A percentile compares a stretch with the other conserved stretches of the same genome.
phyloP scores from a whole-genome alignment of 2,797 vertebrate genomes.

The Monodelphis domestica region DNA sequence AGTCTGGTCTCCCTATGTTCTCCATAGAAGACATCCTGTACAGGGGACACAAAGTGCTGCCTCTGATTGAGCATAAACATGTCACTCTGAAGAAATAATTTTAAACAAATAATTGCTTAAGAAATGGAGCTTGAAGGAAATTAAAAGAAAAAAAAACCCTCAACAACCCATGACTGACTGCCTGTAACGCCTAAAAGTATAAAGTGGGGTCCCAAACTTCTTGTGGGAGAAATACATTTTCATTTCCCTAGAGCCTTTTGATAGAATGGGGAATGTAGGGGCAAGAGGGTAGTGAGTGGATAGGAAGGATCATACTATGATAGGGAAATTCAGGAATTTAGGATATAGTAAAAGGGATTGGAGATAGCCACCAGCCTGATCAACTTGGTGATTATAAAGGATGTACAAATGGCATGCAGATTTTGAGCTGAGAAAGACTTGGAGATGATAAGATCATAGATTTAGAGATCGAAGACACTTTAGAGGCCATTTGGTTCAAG shows the following conservation, averaged over 20 bases:
- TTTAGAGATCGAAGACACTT: background rate
- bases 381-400: background rate
- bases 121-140: conserved; percentile 44
- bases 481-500: background rate
- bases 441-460: background rate
- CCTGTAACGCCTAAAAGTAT: background rate
- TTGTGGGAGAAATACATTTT: background rate
- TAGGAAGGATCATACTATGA: background rate
- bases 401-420: background rate
- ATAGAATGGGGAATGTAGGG: background rate
- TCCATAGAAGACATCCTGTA: conserved; percentile 60
- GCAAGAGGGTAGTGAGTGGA: background rate
- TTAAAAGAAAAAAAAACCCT: background rate
- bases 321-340: background rate
- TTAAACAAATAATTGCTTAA: conserved; percentile 65
- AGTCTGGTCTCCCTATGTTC: conserved; percentile 52
- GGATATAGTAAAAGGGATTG: background rate
- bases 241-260: background rate
- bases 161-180: conserved; percentile 43
- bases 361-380: too few species aligned
- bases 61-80: conserved; percentile 55
- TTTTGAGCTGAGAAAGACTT: background rate
- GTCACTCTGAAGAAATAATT: conserved; percentile 61
- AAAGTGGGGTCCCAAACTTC: background rate
- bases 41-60: conserved; percentile 49